Conservation (phyloP, 2,797 vertebrate genomes). For the Thripadectes ignobilis region DNA sequence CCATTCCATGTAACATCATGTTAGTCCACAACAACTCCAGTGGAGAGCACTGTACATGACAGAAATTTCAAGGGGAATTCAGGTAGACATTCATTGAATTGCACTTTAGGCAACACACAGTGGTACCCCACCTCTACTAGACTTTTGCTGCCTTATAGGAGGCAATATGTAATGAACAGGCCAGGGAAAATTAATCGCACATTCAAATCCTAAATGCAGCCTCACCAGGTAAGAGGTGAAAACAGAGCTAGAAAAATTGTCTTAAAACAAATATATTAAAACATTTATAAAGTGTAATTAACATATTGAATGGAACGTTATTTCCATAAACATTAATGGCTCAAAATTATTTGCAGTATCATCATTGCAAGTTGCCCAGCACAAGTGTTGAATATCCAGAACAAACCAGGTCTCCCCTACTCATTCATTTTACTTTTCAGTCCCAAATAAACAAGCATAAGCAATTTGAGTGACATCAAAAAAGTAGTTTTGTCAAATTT, state of each 20-base stretch:
- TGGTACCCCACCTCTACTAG: not conserved
- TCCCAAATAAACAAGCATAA: not conserved
- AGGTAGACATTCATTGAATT: not conserved
- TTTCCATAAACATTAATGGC: not conserved
- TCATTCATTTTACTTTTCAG: not conserved
- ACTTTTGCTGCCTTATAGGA: not conserved
- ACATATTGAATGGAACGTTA: not conserved
- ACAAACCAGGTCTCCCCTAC: not conserved
- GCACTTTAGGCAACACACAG: not conserved
- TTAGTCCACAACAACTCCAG: not conserved
- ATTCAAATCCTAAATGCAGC: not conserved
- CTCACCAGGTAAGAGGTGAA: not conserved
- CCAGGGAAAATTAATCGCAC: not conserved
- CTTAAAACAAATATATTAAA: not conserved
- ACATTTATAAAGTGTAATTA: not conserved
- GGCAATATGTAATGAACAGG: fast-evolving
- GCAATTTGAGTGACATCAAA: not conserved
- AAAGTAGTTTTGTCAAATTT: not conserved
- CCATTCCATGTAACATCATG: not conserved
- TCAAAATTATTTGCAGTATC: not conserved
- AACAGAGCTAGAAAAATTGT: not conserved
- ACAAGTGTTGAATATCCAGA: not conserved
- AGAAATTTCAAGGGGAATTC: not conserved
- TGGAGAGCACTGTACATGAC: fast-evolving
- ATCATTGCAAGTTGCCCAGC: not conserved